phyloP scores from a whole-genome alignment of 2,888 invertebrate genomes.

The Diarsia dahlii region DNA sequence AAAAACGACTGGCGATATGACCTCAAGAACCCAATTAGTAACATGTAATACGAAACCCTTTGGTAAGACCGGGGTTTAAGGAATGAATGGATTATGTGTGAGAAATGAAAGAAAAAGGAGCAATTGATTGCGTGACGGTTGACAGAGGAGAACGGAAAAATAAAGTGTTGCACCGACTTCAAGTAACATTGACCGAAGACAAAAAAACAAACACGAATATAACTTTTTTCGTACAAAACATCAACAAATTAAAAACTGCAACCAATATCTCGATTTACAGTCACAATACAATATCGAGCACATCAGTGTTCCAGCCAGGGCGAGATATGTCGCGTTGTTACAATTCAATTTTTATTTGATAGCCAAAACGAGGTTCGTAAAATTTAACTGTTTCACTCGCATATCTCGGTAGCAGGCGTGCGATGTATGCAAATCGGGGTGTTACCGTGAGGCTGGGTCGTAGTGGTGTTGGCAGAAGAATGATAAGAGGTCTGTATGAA shows the following conservation, averaged over 20 bases:
- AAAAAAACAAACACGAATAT: neutral
- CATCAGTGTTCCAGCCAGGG: neutral
- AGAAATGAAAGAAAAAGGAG: no score
- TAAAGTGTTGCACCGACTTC: no score
- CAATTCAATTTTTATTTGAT: conserved; percentile 65
- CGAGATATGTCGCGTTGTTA: conserved; percentile 45
- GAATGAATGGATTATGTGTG: no score
- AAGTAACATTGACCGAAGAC: no score
- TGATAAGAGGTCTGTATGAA: neutral
- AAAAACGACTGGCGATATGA: no score
- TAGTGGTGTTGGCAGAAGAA: neutral
- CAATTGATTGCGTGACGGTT: no score
- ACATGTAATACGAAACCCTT: no score
- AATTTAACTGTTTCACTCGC: conserved; percentile 56
- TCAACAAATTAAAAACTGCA: conserved; percentile 1
- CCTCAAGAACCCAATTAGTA: no score
- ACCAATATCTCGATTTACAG: conserved; percentile 4
- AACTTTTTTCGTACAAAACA: neutral
- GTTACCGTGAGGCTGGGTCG: conserved; percentile 7
- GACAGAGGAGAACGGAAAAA: no score
- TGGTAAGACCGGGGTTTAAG: no score
- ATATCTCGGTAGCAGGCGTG: conserved; percentile 28
- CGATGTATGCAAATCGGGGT: conserved; percentile 52
- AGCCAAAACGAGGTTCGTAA: conserved; percentile 59
- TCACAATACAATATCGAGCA: conserved; percentile 29